Base-by-base conservation (phyloP, 2,797 vertebrate species). In the Crocodylus rhombifer region DNA sequence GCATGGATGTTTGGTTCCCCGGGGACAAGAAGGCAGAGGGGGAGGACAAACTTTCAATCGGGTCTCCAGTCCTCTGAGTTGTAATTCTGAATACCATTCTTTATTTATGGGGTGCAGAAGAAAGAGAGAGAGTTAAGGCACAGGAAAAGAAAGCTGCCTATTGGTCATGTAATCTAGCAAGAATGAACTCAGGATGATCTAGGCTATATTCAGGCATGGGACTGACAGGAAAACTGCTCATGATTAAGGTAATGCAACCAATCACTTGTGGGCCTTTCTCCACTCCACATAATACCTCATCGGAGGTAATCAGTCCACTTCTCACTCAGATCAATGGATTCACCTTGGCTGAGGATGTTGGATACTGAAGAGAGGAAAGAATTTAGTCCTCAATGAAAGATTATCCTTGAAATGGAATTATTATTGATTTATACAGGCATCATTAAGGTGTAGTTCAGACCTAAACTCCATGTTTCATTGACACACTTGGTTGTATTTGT, bases 381-480 rank as follows among this genome's bases (percentile, higher is more conserved):
- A 77, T 87, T 90, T 91, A 92, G 80, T 83, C 86, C 90, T 7
- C 10, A 51, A 51, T 51, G 42, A 51, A 51, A 7, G 42, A 51
- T 51, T 10, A 51, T 11, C 42, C 42, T 71, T 89, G 84, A 86
- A 92, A 89, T 80, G 17, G 89, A 90, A n/a, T 78, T 78, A 76
- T 88, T 25, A 73, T 82, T 84, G 92, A 90, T 88, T 95, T 95
- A 93, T 75, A 56, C 3, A 78, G 84, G 15, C 73, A 75, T 78
- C 73, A 94, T 77, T 60, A 57, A 91, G 85, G 81, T 71, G 89
- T 90, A 57, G 28, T 61, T 83, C 56, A 1, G 33, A 75, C 85
- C 94, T 14, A 63, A 57, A 16, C 82, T 88, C 58, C 30, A 17
- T 76, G 56, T 36, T 87, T 76, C 73, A 73, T 51, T 36, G 26